Percentiles rank a stretch among this genome's conserved stretches.
Conservation (phyloP, 2,113 vertebrate species). For the Gavialis gangeticus region DNA sequence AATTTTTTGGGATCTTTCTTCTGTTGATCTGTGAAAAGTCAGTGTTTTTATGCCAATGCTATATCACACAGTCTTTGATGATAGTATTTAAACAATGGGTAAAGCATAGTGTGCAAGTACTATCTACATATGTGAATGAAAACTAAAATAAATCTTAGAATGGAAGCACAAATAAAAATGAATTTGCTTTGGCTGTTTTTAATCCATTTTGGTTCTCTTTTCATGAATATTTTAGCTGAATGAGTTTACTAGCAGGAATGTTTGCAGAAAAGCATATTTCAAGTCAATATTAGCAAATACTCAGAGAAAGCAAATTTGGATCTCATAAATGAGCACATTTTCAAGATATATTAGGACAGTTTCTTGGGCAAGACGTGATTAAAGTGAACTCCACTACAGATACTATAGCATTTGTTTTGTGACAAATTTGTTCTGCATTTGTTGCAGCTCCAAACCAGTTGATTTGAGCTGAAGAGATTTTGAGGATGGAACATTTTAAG, state of each 20-base stretch:
- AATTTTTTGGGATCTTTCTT: not conserved
- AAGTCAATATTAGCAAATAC: not conserved
- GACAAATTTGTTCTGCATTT: not conserved
- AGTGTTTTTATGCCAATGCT: not conserved
- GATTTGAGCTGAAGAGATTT: not conserved
- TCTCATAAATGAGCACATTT: not conserved
- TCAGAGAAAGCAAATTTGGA: not conserved
- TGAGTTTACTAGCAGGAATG: not conserved
- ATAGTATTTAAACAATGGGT: not conserved
- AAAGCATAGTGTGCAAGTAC: not conserved
- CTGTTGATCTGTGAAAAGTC: not conserved
- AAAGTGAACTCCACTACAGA: not conserved
- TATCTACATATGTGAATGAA: not conserved
- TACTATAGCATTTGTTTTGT: not conserved
- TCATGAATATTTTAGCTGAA: not conserved
- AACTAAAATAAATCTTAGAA: not conserved
- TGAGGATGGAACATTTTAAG: not conserved
- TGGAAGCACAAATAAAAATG: not conserved
- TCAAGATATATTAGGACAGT: not conserved
- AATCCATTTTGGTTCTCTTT: not conserved
- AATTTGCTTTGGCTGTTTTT: not conserved
- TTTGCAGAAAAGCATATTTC: not conserved
- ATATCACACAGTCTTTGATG: not conserved
- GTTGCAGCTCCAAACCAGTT: not conserved
- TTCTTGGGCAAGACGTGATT: not conserved